Base-by-base conservation (phyloP, 37 sponge, comb jelly and placozoan genomes). In the Agelas oroides region DNA sequence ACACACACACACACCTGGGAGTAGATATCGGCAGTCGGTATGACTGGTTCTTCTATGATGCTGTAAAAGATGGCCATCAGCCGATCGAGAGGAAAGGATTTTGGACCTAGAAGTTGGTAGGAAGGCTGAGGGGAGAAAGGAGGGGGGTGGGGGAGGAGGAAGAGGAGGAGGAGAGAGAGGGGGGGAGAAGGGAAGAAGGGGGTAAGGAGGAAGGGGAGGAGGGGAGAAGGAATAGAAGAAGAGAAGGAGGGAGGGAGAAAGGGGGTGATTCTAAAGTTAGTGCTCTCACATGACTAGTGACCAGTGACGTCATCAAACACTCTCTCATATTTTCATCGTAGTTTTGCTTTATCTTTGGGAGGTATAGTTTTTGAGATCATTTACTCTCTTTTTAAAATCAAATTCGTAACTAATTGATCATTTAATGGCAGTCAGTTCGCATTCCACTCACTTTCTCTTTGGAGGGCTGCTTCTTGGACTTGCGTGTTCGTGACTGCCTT, bases 11-110 rank as follows among this genome's bases (percentile, higher is more conserved):
- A 60, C 37, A 91, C 92, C 88, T 92, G 92, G 23, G 84, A 83
- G 59, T 76, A 86, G 32, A 92, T 25, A 55, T 69, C 46, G 34
- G 70, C 75, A 1, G 75, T 39, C 3, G 87, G 87, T 57, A 36
- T 18, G 16, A 83, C 87, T 18, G 75, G 53, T 36, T 80, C 83
- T 55, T 87, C 89, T 11, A 77, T 46, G 28, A 95, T 88, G 55
- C 86, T 81, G 75, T 89, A 79, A 78, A 88, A 90, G 36, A 95
- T 91, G 18, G 92, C 92, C 84, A 95, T 89, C 58, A 95, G 34
- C 40, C 95, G 71, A 33, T 95, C 90, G 52, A 95, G 84, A 65
- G 95, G 89, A 69, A 91, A 88, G 0, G 90, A 24, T 59, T 88
- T 91, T 11, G 95, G 95, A 2, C 95, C 95, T 25, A 76, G n/a